phyloP scores from a whole-genome alignment of 2,888 invertebrate genomes.

The Tuta absoluta region DNA sequence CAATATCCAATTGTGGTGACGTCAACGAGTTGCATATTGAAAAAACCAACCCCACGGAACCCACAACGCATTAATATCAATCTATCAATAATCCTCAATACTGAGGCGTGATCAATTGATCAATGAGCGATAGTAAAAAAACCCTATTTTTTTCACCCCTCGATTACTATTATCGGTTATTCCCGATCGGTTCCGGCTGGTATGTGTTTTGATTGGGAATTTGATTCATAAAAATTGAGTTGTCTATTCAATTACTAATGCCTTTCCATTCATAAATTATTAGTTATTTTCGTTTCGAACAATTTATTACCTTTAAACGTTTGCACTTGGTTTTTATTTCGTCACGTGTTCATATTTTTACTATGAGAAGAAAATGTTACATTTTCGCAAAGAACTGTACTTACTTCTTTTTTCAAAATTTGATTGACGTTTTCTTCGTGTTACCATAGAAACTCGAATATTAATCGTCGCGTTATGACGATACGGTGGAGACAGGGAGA shows the following conservation, averaged over 20 bases:
- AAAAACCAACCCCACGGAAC: conserved; percentile 70
- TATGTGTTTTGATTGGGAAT: conserved; percentile 59
- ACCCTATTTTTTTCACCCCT: conserved; percentile 61
- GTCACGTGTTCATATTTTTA: background rate
- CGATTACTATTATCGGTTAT: conserved; percentile 60
- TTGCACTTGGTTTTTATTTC: background rate
- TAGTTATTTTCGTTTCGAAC: conserved; percentile 18
- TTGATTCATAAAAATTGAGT: conserved; percentile 52
- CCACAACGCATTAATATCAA: conserved; percentile 69
- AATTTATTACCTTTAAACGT: conserved; percentile 24
- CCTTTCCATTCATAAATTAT: conserved; percentile 23
- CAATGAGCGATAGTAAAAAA: conserved; percentile 71
- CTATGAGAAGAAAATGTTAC: background rate
- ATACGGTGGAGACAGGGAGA: conserved; percentile 25
- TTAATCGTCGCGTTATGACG: conserved; percentile 32
- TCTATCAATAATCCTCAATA: conserved; percentile 77
- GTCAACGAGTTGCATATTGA: conserved; percentile 65
- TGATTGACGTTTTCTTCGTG: conserved; percentile 4
- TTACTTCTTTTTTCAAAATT: conserved; percentile 9
- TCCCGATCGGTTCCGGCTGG: conserved; percentile 58
- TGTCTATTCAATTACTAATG: conserved; percentile 64
- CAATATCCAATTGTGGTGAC: conserved; percentile 74
- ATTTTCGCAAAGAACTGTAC: background rate
- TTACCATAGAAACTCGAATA: conserved; percentile 21
- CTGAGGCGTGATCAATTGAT: conserved; percentile 75